A percentile compares a stretch with the other conserved stretches of the same genome.
Evolutionary conservation across 2,113 vertebrate species (phyloP).

Genomic region (Pica pica): DNA sequence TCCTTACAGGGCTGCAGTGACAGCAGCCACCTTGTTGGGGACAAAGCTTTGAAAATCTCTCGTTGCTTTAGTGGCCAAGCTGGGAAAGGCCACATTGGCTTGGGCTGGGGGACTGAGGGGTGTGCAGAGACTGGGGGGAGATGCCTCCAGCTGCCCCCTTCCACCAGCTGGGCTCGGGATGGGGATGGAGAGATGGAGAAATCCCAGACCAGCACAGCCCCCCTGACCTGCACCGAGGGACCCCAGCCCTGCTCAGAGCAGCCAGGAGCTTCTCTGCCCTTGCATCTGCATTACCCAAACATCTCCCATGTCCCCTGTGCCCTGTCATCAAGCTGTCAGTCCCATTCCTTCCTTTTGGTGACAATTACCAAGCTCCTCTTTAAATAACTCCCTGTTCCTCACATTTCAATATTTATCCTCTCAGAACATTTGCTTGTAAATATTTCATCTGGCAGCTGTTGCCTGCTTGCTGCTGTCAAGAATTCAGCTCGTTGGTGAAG

Average conservation of each 20-base stretch:
- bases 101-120: background rate
- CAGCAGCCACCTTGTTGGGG: background rate
- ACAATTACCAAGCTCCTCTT: background rate
- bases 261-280: background rate
- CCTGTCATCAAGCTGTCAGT: background rate
- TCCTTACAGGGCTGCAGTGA: background rate
- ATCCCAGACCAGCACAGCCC: background rate
- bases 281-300: background rate
- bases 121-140: background rate
- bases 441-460: constrained; percentile 51
- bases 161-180: background rate
- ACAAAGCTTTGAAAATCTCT: background rate
- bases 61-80: background rate
- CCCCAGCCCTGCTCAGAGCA: background rate
- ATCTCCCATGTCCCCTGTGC: background rate
- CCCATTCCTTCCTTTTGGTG: background rate
- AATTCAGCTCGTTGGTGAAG: fast-evolving
- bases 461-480: background rate
- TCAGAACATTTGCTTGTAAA: constrained; percentile 3
- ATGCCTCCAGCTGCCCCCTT: background rate
- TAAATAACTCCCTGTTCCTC: background rate
- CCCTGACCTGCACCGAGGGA: background rate
- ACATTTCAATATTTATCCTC: constrained; percentile 33
- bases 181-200: background rate
- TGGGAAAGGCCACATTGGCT: background rate